Evolutionary conservation across 1,140 invertebrate species (phyloP).

Genomic region (Meloidogyne hapla): DNA sequence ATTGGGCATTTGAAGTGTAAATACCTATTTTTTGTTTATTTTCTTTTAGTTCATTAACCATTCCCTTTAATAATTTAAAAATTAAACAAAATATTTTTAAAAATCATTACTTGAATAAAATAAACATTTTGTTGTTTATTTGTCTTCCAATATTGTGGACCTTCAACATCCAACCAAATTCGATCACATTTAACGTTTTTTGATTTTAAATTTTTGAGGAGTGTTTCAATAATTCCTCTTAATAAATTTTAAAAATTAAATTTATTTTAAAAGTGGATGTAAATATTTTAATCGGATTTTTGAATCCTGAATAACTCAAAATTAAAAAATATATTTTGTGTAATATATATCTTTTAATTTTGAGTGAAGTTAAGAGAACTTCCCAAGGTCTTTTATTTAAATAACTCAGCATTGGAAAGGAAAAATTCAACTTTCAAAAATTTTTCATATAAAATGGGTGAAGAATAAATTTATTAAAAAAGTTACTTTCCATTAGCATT

Average conservation of each 20-base stretch:
- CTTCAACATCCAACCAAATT: constrained; percentile 13
- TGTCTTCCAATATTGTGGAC: neutral
- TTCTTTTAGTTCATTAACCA: neutral
- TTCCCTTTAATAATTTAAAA: neutral
- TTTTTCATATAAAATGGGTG: too few species aligned
- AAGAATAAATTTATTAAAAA: neutral
- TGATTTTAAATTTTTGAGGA: neutral
- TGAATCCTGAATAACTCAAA: too few species aligned
- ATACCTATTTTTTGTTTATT: neutral
- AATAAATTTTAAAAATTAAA: neutral
- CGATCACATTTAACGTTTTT: constrained; percentile 5
- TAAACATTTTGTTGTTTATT: neutral
- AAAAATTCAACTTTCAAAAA: neutral
- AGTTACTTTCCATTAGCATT: neutral
- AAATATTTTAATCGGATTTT: too few species aligned
- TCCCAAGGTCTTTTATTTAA: too few species aligned
- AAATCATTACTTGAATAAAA: constrained; percentile 4
- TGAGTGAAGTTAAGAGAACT: too few species aligned
- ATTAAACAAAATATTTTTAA: too few species aligned
- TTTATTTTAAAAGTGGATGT: neutral
- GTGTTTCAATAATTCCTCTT: neutral
- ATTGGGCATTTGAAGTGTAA: constrained; percentile 2
- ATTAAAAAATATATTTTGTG: too few species aligned
- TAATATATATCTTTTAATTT: too few species aligned
- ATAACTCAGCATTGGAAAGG: too few species aligned